These are phyloP conservation scores for Trogon surrucura DNA, from an alignment of 2,113 vertebrate species.

Conservation along the genomic window DNA sequence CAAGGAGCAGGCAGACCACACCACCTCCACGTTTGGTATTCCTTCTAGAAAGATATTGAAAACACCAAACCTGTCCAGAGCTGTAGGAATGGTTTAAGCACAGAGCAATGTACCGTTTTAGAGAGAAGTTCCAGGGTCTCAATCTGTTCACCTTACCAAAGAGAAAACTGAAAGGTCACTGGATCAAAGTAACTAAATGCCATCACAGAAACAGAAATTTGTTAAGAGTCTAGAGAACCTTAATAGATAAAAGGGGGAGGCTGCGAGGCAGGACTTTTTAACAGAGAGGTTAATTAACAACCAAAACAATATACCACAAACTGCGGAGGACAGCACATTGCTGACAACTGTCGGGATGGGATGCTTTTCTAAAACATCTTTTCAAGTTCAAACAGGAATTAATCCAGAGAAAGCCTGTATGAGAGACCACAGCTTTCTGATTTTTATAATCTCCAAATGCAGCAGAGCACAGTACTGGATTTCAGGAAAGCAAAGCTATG, in stretches of 20 bases:
- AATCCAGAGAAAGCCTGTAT: constrained; percentile 26
- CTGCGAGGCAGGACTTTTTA: constrained; percentile 9
- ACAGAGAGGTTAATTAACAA: constrained; percentile 42
- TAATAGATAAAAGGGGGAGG: background rate
- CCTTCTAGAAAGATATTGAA: background rate
- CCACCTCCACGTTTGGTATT: background rate
- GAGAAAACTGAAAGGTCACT: constrained; percentile 19
- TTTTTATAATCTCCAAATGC: constrained; percentile 12
- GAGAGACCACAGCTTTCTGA: background rate
- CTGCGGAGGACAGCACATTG: background rate
- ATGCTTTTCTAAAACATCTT: constrained; percentile 28
- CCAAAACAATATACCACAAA: background rate
- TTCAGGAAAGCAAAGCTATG: constrained; percentile 2
- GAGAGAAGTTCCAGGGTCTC: background rate
- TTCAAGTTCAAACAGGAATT: constrained; percentile 43
- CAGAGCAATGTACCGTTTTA: background rate
- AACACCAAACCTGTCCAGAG: background rate
- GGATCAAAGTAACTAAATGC: constrained; percentile 2
- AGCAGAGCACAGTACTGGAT: background rate
- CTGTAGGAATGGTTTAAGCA: background rate
- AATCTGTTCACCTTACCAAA: background rate
- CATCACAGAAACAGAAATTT: background rate
- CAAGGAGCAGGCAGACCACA: background rate
- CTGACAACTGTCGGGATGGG: background rate
- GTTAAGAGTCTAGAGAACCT: background rate